These are phyloP conservation scores for Stichopus horrens DNA, from an alignment of 53 echinoderm and acorn worm genomes.

Conservation along the genomic window DNA sequence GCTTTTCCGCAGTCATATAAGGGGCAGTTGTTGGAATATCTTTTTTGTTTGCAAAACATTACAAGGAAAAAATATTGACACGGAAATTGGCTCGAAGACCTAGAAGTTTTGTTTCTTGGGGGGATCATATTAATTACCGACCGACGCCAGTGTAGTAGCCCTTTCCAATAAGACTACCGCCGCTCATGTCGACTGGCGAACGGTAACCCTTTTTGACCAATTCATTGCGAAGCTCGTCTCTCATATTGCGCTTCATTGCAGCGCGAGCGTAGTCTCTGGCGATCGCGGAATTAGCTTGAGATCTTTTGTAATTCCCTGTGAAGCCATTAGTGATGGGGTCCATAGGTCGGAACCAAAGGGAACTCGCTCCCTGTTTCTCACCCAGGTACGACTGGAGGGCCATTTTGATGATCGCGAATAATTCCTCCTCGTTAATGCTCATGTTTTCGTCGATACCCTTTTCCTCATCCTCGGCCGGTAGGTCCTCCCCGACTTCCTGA, in stretches of 20 bases:
- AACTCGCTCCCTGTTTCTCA: slow-evolving; percentile 8
- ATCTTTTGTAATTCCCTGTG: neutral
- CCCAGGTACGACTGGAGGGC: neutral
- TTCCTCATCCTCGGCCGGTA: neutral
- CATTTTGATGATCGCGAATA: neutral
- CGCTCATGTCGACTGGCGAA: slow-evolving; percentile 13
- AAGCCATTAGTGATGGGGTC: neutral
- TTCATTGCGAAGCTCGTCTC: slow-evolving; percentile 5
- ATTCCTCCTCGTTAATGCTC: neutral
- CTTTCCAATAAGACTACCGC: neutral
- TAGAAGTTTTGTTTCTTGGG: neutral
- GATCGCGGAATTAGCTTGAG: neutral
- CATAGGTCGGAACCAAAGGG: slow-evolving; percentile 3
- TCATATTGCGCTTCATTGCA: slow-evolving; percentile 30
- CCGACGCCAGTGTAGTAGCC: neutral
- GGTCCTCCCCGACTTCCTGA: neutral
- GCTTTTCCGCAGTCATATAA: no score
- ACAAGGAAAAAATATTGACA: neutral
- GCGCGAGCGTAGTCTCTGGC: slow-evolving; percentile 25
- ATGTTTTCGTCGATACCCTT: neutral
- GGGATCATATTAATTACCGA: neutral
- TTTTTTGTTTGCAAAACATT: no score
- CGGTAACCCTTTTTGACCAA: slow-evolving; percentile 5
- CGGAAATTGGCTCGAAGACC: neutral
- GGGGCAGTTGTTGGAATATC: no score